Conservation (phyloP, 2,888 invertebrate genomes). For the Mesochorus sp. region DNA sequence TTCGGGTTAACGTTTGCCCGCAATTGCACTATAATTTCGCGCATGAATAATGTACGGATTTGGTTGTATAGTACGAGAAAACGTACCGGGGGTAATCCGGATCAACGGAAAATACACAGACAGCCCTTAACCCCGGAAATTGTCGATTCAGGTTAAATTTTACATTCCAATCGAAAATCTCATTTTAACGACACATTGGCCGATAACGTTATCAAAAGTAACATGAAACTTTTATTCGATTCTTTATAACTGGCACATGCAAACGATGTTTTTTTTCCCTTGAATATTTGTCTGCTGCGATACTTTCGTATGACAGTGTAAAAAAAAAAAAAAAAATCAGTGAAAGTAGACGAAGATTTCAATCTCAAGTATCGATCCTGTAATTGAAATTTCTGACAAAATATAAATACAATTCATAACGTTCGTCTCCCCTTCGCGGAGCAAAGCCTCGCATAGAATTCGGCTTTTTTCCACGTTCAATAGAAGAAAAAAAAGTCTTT, state of each 20-base stretch:
- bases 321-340: too few species aligned
- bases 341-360: too few species aligned
- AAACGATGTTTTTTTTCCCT: too few species aligned
- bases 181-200: background rate
- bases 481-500: background rate
- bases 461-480: too few species aligned
- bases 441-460: too few species aligned
- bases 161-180: background rate
- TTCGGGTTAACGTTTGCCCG: conserved; percentile 25
- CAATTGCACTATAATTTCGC: conserved; percentile 44
- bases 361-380: too few species aligned
- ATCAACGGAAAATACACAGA: background rate
- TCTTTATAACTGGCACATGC: too few species aligned
- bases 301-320: too few species aligned
- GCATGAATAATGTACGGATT: conserved; percentile 29
- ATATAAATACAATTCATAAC: too few species aligned
- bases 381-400: too few species aligned
- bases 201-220: background rate
- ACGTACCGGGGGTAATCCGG: background rate
- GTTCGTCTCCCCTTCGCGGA: too few species aligned
- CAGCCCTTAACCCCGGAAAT: background rate
- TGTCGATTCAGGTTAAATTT: background rate
- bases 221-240: background rate
- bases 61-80: background rate
- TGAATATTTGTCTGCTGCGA: too few species aligned